Percentiles rank a stretch among this genome's conserved stretches.
phyloP scores from a whole-genome alignment of 2,113 vertebrate species.

The Oncorhynchus kisutch region DNA sequence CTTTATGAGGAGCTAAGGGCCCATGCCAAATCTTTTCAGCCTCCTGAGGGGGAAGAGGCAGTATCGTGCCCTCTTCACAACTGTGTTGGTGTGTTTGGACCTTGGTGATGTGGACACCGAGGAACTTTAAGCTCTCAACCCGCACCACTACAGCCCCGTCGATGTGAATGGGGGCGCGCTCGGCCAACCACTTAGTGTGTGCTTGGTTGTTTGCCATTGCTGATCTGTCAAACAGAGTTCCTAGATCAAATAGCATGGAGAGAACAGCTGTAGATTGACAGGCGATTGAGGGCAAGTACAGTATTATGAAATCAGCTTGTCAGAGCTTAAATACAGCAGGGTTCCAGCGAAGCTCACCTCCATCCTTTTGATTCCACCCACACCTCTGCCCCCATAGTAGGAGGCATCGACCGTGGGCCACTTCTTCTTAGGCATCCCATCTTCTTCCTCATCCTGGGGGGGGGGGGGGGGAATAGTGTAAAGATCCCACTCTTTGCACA shows the following conservation, averaged over 20 bases:
- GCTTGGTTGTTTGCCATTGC: neutral
- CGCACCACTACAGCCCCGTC: no score
- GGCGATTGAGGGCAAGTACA: neutral
- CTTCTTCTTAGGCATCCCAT: slow-evolving; percentile 85
- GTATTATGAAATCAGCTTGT: neutral
- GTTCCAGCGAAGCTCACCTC: slow-evolving; percentile 76
- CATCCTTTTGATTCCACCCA: slow-evolving; percentile 97
- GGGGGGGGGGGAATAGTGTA: neutral
- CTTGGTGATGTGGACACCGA: no score
- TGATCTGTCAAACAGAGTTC: no score
- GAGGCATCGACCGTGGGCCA: slow-evolving; percentile 91
- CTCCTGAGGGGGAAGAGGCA: no score
- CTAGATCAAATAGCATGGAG: no score
- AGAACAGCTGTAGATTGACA: no score
- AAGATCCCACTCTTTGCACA: neutral
- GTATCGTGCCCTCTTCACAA: no score
- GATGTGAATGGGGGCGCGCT: no score
- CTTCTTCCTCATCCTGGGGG: slow-evolving; percentile 81
- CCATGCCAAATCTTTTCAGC: no score
- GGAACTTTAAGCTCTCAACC: no score
- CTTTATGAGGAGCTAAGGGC: no score
- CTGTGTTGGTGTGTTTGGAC: no score
- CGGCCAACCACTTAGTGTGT: neutral
- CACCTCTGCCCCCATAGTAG: slow-evolving; percentile 94
- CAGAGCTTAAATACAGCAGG: neutral